Base-by-base conservation (phyloP, 1,140 invertebrate species). In the Tribolium madens region DNA sequence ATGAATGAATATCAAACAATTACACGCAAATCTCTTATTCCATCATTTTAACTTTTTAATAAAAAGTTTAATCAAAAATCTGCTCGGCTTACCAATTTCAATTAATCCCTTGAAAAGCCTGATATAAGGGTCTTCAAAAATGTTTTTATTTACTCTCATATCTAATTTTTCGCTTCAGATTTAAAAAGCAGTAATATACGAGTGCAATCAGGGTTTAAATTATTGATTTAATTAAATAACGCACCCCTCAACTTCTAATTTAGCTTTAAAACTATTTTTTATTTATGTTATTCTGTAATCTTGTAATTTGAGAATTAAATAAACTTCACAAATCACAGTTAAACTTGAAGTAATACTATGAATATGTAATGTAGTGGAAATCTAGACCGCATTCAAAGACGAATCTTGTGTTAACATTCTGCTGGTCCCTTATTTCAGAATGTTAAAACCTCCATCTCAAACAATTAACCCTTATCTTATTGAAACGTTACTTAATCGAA, bases 401-500 rank as follows among this genome's bases (percentile, higher is more conserved):
- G 26, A 33, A 64, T 64, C 57, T 64, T 64, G 31, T 33, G n/a
- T 26, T 42, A 42, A 42, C 12, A 31, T 33, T 64, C 57, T 64
- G 57, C 57, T 64, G 26, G 57, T 31, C 26, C 21, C 57, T 18
- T 12, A 64, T 64, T 64, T 3, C 7, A 64, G 26, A 26, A 64
- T 9, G 21, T 33, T 64, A 64, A 64, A 12, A 64, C 57, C 57
- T 33, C 21, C 57, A 64, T 64, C 57, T 64, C 26, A 64, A 36
- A 64, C 57, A 64, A 64, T 64, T 64, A 64, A 64, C 57, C 57
- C 57, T 64, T 64, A 64, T 64, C 57, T 64, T 64, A 64, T 64
- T 64, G 21, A 18, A 64, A 64, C 57, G 31, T 31, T 64, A 64
- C 57, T 64, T 64, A 64, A 64, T 64, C 57, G 21, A 33, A 64